phyloP scores from a whole-genome alignment of 2,888 invertebrate genomes.

The Acanthococcus lagerstroemiae region DNA sequence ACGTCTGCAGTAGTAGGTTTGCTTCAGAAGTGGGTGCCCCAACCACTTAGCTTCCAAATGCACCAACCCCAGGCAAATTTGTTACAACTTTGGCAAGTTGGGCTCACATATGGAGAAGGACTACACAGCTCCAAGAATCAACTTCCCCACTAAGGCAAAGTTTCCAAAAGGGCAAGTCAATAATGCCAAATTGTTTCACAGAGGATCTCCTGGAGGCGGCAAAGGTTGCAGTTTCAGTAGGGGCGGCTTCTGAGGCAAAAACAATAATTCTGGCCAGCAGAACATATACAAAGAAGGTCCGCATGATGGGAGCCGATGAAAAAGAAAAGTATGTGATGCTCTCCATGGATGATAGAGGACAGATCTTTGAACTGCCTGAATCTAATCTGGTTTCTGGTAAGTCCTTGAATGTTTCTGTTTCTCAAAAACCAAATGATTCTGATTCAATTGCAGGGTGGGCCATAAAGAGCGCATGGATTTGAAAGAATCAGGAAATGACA shows the following conservation, averaged over 20 bases:
- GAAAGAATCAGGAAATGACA: no score
- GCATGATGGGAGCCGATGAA: background rate
- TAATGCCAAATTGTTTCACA: no score
- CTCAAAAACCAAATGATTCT: no score
- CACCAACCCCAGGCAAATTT: background rate
- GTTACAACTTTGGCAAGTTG: background rate
- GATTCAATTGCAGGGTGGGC: no score
- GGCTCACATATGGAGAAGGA: background rate
- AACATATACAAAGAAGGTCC: background rate
- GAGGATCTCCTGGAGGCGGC: background rate
- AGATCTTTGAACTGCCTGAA: background rate
- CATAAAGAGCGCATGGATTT: no score
- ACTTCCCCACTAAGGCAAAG: background rate
- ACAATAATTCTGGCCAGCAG: no score
- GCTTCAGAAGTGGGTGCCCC: background rate
- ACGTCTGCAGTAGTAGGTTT: background rate
- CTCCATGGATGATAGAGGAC: background rate
- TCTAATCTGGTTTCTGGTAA: no score
- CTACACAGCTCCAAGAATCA: background rate
- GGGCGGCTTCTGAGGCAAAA: background rate
- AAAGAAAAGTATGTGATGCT: constrained; percentile 6
- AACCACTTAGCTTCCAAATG: no score
- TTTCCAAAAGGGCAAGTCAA: background rate
- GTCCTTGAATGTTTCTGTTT: no score
- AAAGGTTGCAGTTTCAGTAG: background rate